Base-by-base conservation (phyloP, 2,888 invertebrate species). In the Chymomyza procnemis region DNA sequence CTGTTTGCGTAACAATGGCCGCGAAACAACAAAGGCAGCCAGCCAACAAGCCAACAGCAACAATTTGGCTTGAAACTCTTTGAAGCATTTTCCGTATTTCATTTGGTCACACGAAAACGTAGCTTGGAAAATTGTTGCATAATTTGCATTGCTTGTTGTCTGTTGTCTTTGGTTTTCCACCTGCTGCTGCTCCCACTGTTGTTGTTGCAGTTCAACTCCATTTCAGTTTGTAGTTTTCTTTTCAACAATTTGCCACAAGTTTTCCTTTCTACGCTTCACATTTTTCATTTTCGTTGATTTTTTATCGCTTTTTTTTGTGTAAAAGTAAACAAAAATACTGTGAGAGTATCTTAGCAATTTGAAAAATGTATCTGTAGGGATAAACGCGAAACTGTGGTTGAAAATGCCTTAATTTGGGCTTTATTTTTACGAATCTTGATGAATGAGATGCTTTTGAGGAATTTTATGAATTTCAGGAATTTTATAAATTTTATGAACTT, bases 271-370 rank as follows among this genome's bases (percentile, higher is more conserved):
- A 26, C 26, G 26, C 1, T 41, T 19, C 34, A 41, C 22, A 19
- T 48, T 14, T 26, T 9, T 22, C 61, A 50, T 52, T 61, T 61
- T 22, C 50, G 19, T n/a, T 16, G 18, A 16, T 14, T 50, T 57
- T 1, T 50, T 48, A 18, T 30, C 1, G 12, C 16, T 14, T 30
- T 46, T 9, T 16, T 50, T 46, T 46, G 8, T 0, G n/a, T 59
- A 21, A 50, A 16, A 8, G 8, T 50, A 22, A 55, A 76, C 73
- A 77, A 79, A 26, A 84, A 71, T 78, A 69, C 70, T 87, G 80
- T 87, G 83, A 78, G 82, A 87, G 74, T 76, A 73, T 76, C 82
- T 74, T 72, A 76, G 73, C 82, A 73, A 85, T 85, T 87, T 76
- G 69, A 21, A 84, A 83, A 87, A 82, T 85, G 87, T 75, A 84